Conservation (phyloP, 1,140 invertebrate species). For the Diploscapter pachys region DNA sequence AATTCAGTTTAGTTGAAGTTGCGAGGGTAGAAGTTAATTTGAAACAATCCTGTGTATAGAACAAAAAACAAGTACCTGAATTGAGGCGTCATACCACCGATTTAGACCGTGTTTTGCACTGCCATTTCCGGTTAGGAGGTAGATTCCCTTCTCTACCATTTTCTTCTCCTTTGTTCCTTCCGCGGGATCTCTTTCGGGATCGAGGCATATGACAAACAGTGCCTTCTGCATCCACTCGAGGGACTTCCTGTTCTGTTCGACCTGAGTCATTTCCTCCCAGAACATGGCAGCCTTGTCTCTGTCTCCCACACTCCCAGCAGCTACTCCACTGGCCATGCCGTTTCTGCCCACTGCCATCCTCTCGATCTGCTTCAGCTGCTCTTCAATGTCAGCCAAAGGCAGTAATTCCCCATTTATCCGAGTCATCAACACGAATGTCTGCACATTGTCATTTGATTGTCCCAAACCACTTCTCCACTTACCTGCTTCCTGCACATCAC, state of each 20-base stretch:
- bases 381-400: conserved; percentile 35
- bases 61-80: conserved; percentile 38
- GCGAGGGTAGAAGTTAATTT: background rate
- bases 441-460: background rate
- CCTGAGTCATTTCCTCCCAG: conserved; percentile 39
- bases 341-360: conserved; percentile 24
- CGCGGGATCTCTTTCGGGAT: conserved; percentile 20
- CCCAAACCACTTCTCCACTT: background rate
- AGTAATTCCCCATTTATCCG: conserved; percentile 27
- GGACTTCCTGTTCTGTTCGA: conserved; percentile 43
- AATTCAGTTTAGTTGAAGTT: background rate
- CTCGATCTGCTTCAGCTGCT: conserved; percentile 44
- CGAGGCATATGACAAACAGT: conserved; percentile 53
- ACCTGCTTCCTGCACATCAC: conserved; percentile 86
- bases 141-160: conserved; percentile 9
- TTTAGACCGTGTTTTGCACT: conserved; percentile 44
- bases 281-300: conserved; percentile 46
- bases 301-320: conserved; percentile 39
- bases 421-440: conserved; percentile 31
- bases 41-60: background rate
- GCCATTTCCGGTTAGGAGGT: conserved; percentile 50
- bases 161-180: conserved; percentile 8
- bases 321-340: conserved; percentile 41
- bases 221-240: conserved; percentile 43
- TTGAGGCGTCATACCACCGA: conserved; percentile 56